Evolutionary conservation across 1,140 invertebrate genomes (phyloP).

Genomic region (Drosophila persimilis): DNA sequence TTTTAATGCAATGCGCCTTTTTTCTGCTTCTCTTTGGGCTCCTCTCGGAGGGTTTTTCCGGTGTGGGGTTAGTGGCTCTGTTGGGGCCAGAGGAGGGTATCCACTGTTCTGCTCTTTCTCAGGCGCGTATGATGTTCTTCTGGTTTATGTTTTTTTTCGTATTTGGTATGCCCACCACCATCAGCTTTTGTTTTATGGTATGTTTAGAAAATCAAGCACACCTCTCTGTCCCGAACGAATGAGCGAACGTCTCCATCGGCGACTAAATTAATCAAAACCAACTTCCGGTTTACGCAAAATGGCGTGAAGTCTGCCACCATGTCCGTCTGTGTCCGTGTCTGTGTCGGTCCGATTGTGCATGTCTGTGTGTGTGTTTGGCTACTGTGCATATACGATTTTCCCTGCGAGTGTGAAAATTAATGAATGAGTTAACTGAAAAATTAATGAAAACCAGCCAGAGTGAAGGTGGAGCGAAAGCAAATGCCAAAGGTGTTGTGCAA

Average conservation of each 20-base stretch:
- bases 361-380: conserved; percentile 33
- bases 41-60: conserved; percentile 59
- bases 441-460: conserved; percentile 72
- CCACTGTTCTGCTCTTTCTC: conserved; percentile 11
- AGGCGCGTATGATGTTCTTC: conserved; percentile 7
- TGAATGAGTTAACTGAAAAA: conserved; percentile 82
- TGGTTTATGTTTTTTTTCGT: conserved; percentile 16
- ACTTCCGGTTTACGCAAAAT: conserved; percentile 82
- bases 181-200: conserved; percentile 63
- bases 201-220: conserved; percentile 48
- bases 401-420: conserved; percentile 66
- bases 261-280: conserved; percentile 81
- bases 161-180: conserved; percentile 38
- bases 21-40: conserved; percentile 25
- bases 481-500: conserved; percentile 74
- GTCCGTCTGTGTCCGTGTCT: conserved; percentile 10
- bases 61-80: conserved; percentile 10
- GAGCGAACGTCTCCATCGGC: conserved; percentile 70
- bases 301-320: conserved; percentile 77
- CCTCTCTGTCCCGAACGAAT: conserved; percentile 35
- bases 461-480: conserved; percentile 43
- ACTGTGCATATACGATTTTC: conserved; percentile 46
- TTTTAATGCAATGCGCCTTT: conserved; percentile 17
- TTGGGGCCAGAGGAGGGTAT: conserved; percentile 10
- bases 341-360: conserved; percentile 11